Percentiles rank a stretch among this genome's conserved stretches.
phyloP scores from a whole-genome alignment of 1,140 invertebrate species.

The Oryctes rhinoceros region DNA sequence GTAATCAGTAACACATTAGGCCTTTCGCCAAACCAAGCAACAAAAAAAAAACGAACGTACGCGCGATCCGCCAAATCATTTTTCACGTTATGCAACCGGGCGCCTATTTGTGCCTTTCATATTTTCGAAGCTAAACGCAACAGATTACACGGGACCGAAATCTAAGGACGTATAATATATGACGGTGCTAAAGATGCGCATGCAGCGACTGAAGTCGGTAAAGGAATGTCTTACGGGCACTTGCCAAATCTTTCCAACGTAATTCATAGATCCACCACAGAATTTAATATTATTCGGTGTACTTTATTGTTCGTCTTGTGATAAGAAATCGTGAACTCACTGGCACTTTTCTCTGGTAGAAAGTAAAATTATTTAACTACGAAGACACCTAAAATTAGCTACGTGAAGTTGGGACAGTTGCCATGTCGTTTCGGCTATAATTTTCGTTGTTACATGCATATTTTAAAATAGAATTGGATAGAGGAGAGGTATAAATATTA shows the following conservation, averaged over 20 bases:
- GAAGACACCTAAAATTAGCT: background rate
- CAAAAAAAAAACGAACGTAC: background rate
- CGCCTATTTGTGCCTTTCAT: background rate
- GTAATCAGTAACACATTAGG: background rate
- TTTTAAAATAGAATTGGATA: slow-evolving; percentile 16
- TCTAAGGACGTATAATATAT: no score
- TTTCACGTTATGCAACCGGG: background rate
- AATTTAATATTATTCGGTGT: no score
- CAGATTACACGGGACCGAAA: background rate
- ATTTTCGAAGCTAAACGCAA: background rate
- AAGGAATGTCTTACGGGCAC: no score
- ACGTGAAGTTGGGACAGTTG: background rate
- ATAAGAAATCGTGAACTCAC: no score
- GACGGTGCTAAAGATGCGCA: no score
- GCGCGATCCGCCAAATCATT: background rate
- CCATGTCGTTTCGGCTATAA: background rate
- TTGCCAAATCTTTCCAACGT: no score
- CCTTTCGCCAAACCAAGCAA: background rate
- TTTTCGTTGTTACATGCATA: background rate
- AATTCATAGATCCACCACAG: no score
- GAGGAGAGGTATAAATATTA: background rate
- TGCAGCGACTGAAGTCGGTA: no score
- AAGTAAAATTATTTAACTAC: background rate
- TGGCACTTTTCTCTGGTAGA: no score
- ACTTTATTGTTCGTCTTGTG: no score